phyloP scores from a whole-genome alignment of 2,113 vertebrate species.

The Burhinus oedicnemus region DNA sequence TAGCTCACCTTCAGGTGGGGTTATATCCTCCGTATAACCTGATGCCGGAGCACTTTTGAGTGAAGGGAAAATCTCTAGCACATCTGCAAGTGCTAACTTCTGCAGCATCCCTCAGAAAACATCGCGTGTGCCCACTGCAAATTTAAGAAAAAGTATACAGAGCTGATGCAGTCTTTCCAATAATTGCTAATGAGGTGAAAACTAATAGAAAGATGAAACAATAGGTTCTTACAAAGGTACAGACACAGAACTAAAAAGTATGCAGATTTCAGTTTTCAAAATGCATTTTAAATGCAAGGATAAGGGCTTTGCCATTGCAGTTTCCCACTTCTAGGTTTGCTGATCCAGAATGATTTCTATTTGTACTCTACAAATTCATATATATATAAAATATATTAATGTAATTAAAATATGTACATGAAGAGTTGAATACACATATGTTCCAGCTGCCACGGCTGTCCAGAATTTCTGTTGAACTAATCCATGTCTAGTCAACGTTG shows the following conservation, averaged over 20 bases:
- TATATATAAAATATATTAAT: neutral
- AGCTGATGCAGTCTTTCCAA: neutral
- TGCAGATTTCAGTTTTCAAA: neutral
- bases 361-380: neutral
- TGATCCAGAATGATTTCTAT: neutral
- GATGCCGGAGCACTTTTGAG: neutral
- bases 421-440: neutral
- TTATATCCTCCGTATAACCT: neutral
- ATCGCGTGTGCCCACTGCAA: accelerated
- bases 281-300: neutral
- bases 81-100: neutral
- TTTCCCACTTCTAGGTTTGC: neutral
- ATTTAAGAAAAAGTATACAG: neutral
- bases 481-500: neutral
- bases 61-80: neutral
- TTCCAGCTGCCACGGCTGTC: neutral
- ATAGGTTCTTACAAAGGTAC: neutral
- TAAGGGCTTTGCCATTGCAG: neutral
- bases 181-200: neutral
- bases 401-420: neutral
- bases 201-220: neutral
- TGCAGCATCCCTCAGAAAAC: neutral
- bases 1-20: accelerated
- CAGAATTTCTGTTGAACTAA: neutral
- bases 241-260: neutral